Base-by-base conservation (phyloP, 2,113 vertebrate genomes). In the Syrmaticus mikado region DNA sequence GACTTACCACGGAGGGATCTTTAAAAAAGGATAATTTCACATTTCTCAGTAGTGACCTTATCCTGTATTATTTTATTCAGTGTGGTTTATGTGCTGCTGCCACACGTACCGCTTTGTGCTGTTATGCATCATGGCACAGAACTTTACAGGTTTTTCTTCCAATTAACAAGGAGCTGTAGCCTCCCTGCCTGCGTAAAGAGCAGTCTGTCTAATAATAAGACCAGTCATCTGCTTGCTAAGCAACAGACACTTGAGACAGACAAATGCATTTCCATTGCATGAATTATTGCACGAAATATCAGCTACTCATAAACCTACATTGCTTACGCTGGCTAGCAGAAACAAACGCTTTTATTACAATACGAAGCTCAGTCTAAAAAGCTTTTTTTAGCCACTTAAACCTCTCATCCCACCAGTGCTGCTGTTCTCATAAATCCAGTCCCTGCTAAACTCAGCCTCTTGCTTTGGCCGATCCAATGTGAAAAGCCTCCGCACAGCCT, bases 401-500 rank as follows among this genome's bases (percentile, higher is more conserved):
- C 16, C 10, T 52, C 57, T 74, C 58, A 43, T 18, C 28, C n/a
- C 58, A 19, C 8, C 52, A 58, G 76, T 72, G 66, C 84, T 71
- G 46, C 68, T 40, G 27, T 22, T 79, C 53, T 80, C 36, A 24
- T 30, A 60, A 76, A 60, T 43, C 14, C 65, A 32, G 6, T 5
- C 71, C 55, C 58, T 71, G 67, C 78, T 61, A 58, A 57, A 67
- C 41, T 58, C 65, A 52, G 72, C 77, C 6, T 25, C 78, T 53
- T 55, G 40, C 78, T 36, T 30, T 8, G 57, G 50, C 75, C n/a
- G 64, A 34, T 8, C 0, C 3, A 45, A n/a, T 1, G 1, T 1
- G 14, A 48, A 38, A 55, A 82, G 46, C 28, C 52, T 43, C 52
- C 0, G 0, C 0, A 0, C 22, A 28, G 61, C 19, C 15, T 55